phyloP scores from a whole-genome alignment of 2,113 vertebrate species.

The Aplodontia rufa region DNA sequence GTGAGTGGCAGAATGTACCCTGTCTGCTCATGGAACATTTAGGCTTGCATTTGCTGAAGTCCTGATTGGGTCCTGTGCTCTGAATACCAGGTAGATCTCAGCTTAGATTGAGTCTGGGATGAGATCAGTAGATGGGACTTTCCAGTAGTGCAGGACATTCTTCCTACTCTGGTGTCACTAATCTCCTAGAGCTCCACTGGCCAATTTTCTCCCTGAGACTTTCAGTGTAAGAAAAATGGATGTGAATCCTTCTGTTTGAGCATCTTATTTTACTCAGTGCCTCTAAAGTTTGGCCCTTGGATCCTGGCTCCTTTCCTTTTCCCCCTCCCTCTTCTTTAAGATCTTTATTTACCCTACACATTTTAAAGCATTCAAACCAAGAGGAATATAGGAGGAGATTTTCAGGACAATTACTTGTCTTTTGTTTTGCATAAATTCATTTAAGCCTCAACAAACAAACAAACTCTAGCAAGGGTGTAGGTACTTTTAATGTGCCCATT shows the following conservation, averaged over 20 bases:
- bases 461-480: neutral
- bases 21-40: neutral
- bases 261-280: neutral
- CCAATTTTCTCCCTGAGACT: neutral
- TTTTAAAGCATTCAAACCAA: neutral
- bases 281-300: neutral
- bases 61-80: neutral
- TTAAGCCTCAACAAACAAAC: neutral
- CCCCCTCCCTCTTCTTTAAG: neutral
- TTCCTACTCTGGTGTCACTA: neutral
- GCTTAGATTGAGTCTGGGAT: neutral
- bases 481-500: neutral
- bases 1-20: neutral
- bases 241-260: neutral
- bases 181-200: neutral
- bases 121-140: neutral
- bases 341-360: neutral
- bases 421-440: constrained; percentile 20
- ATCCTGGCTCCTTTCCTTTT: neutral
- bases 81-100: neutral
- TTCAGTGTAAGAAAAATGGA: neutral
- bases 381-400: neutral
- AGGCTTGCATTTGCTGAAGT: neutral
- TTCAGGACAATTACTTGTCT: neutral
- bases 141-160: neutral